phyloP scores from a whole-genome alignment of 2,888 invertebrate genomes.

The Tachina grossa region DNA sequence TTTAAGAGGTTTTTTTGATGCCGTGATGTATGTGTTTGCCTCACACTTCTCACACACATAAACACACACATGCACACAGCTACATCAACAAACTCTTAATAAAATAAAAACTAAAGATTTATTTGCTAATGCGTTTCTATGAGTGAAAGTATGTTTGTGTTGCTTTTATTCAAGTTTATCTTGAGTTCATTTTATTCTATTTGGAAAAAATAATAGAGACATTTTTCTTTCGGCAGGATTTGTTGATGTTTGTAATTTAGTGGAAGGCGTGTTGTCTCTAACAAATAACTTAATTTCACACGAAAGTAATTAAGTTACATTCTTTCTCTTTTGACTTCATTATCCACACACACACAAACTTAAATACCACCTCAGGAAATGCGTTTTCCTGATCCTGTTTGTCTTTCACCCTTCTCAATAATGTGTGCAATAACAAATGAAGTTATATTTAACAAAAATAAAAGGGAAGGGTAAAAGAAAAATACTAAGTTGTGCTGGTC shows the following conservation, averaged over 20 bases:
- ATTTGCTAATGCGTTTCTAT: not conserved
- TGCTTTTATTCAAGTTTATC: constrained; percentile 4
- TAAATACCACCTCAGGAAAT: too few species aligned
- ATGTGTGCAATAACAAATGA: constrained; percentile 41
- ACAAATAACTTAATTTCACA: constrained; percentile 63
- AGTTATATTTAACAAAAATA: constrained; percentile 1
- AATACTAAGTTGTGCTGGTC: constrained; percentile 3
- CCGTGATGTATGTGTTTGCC: too few species aligned
- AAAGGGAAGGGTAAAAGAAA: not conserved
- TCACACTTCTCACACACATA: too few species aligned
- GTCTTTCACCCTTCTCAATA: not conserved
- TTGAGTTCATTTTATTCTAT: not conserved
- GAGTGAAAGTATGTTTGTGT: constrained; percentile 24
- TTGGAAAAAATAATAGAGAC: constrained; percentile 6
- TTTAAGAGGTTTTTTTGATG: not conserved
- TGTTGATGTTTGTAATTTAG: constrained; percentile 52
- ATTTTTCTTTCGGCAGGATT: not conserved
- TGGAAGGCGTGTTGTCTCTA: constrained; percentile 46
- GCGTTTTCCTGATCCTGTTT: not conserved
- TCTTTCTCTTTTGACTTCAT: constrained; percentile 8
- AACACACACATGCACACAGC: too few species aligned
- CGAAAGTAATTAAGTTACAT: constrained; percentile 58
- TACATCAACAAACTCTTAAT: too few species aligned
- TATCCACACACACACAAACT: not conserved
- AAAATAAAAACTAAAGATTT: not conserved